Evolutionary conservation across 2,113 vertebrate genomes (phyloP).

Genomic region (Anhinga anhinga): DNA sequence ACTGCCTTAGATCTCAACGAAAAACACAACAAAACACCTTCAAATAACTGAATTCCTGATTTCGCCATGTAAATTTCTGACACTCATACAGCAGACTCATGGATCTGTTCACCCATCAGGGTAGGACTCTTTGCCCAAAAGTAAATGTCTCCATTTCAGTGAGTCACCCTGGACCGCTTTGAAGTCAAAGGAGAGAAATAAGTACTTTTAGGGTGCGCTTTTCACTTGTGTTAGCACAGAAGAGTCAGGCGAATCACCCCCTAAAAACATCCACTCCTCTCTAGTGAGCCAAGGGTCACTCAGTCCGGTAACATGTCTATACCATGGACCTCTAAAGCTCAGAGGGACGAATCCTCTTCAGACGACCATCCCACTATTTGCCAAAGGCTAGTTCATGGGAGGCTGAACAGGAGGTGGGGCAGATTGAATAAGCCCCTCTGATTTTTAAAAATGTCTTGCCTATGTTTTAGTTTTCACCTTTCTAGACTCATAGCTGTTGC

Average conservation of each 20-base stretch:
- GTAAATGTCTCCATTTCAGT: background rate
- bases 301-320: background rate
- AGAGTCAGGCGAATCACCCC: background rate
- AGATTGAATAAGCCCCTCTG: background rate
- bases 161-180: background rate
- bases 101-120: background rate
- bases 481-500: background rate
- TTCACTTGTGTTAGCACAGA: background rate
- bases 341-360: background rate
- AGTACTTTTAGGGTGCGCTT: background rate
- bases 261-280: background rate
- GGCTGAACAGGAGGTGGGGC: background rate
- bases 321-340: background rate
- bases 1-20: background rate
- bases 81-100: background rate
- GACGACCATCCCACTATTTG: background rate
- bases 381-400: background rate
- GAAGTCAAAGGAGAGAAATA: background rate
- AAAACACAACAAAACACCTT: background rate
- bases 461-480: background rate
- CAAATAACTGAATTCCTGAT: background rate
- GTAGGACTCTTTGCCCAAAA: background rate
- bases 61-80: background rate
- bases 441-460: background rate
- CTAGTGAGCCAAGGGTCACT: background rate